Conservation (phyloP, 2,888 invertebrate species). For the Dolichopus griseipennis region DNA sequence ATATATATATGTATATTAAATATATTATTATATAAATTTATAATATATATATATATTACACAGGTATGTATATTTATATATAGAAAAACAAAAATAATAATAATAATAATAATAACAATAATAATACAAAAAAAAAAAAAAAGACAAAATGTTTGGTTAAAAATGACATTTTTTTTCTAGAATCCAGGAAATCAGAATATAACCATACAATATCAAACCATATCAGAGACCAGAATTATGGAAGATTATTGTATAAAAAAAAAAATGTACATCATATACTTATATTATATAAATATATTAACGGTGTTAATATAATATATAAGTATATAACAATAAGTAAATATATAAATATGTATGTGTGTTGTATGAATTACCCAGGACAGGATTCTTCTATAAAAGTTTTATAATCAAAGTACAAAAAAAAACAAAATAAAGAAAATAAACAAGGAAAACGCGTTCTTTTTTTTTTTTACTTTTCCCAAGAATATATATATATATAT, state of each 20-base stretch:
- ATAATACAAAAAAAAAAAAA: too few relatives aligned
- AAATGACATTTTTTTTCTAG: slow-evolving; percentile 3
- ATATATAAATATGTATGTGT: background rate
- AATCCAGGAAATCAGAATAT: slow-evolving; percentile 5
- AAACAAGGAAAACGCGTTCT: background rate
- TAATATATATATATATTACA: background rate
- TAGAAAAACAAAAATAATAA: too few relatives aligned
- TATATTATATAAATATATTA: background rate
- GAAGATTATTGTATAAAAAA: background rate
- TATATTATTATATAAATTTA: background rate
- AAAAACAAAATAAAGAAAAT: background rate
- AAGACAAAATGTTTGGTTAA: background rate
- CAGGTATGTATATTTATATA: too few relatives aligned
- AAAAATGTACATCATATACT: background rate
- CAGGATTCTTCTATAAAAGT: background rate
- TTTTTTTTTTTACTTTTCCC: background rate
- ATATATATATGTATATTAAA: background rate
- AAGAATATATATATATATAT: background rate
- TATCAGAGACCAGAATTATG: background rate
- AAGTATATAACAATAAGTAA: background rate
- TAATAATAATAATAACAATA: too few relatives aligned
- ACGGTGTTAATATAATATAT: background rate
- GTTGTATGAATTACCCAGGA: background rate
- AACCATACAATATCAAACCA: background rate
- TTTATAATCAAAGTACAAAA: background rate